phyloP scores from a whole-genome alignment of 2,797 vertebrate genomes.

The Babyrousa celebensis region DNA sequence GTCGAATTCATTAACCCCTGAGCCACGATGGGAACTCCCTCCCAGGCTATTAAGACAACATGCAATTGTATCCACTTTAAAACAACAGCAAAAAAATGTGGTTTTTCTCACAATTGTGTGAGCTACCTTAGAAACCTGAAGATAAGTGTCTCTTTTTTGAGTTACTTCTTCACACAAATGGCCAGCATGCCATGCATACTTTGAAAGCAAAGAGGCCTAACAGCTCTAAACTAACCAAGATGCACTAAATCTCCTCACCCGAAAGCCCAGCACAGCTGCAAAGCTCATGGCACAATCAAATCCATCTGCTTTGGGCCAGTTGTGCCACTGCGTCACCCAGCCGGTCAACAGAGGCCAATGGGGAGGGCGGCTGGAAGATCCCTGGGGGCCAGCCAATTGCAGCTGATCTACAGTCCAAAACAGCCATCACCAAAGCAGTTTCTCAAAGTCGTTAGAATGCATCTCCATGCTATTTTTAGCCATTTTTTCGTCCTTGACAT shows the following conservation, averaged over 20 bases:
- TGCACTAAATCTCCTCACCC: neutral
- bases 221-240: neutral
- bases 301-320: neutral
- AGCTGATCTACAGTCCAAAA: neutral
- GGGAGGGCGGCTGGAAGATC: neutral
- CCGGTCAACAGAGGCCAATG: neutral
- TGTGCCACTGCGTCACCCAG: neutral
- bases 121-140: neutral
- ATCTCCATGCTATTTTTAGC: neutral
- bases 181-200: rapidly evolving
- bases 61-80: neutral
- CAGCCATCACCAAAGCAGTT: neutral
- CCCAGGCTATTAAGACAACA: neutral
- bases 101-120: neutral
- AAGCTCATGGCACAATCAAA: neutral
- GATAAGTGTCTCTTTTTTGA: neutral
- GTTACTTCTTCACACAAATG: neutral
- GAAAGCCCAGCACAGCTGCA: neutral
- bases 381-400: rapidly evolving
- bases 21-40: neutral
- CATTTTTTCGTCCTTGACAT: neutral
- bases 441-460: neutral
- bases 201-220: slow-evolving; percentile 56
- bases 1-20: too few species aligned
- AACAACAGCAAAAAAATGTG: neutral